Evolutionary conservation across 2,113 vertebrate species (phyloP).

Genomic region (Puffinus mauretanicus): DNA sequence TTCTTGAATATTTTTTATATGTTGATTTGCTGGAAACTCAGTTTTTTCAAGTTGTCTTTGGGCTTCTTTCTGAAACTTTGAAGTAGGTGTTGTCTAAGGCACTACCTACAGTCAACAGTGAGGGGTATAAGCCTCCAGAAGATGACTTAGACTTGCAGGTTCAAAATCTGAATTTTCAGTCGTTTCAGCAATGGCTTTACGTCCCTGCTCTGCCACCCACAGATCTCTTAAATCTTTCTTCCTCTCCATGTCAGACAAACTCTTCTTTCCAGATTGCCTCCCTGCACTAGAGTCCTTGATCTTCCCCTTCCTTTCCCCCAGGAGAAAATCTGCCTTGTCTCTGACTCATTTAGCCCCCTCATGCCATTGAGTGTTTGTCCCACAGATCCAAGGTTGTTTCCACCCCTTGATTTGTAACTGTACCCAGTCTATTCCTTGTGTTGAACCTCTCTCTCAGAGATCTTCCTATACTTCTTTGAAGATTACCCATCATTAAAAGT

Average conservation of each 20-base stretch:
- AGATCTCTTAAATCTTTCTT: background rate
- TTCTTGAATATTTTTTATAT: background rate
- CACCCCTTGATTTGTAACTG: background rate
- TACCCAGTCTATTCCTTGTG: background rate
- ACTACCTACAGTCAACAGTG: background rate
- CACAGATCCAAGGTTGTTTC: background rate
- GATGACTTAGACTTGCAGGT: background rate
- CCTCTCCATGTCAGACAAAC: background rate
- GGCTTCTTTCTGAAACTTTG: background rate
- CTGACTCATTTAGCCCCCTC: constrained; percentile 37
- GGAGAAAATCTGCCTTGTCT: constrained; percentile 1
- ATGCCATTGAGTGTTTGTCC: background rate
- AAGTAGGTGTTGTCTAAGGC: background rate
- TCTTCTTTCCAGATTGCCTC: background rate
- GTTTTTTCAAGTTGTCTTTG: background rate
- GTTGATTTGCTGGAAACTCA: background rate
- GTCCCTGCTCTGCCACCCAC: background rate
- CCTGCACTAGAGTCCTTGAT: background rate
- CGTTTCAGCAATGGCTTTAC: background rate
- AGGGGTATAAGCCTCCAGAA: background rate
- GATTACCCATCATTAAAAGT: background rate
- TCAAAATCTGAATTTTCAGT: background rate
- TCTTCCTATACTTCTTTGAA: background rate
- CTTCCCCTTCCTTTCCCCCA: constrained; percentile 5
- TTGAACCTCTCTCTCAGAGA: background rate